These are phyloP conservation scores for Lepas anatifera DNA, from an alignment of 2,888 invertebrate species.

Conservation along the genomic window DNA sequence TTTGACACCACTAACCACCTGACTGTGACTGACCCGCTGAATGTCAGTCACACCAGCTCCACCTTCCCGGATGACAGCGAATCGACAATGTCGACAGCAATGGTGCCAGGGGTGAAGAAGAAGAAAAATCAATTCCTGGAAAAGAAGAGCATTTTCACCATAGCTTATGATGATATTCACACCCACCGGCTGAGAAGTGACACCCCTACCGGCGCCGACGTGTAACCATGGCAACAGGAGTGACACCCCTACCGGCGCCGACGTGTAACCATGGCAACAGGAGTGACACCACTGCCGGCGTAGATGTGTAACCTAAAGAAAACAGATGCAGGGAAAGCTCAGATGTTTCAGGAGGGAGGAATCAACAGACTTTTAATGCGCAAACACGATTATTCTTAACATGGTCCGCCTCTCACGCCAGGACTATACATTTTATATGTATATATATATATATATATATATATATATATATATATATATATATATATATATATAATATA, in stretches of 20 bases:
- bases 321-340: no score
- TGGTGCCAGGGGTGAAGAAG: constrained; percentile 13
- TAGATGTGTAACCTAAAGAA: no score
- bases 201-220: constrained; percentile 45
- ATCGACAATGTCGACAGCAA: neutral
- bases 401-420: no score
- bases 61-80: neutral
- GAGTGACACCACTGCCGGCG: constrained; percentile 51
- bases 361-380: no score
- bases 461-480: no score
- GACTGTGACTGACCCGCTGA: neutral
- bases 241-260: constrained; percentile 49
- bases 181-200: constrained; percentile 68
- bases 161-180: constrained; percentile 81
- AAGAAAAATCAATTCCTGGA: constrained; percentile 45
- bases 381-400: no score
- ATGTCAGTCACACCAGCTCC: neutral
- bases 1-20: neutral
- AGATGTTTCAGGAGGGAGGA: no score
- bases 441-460: no score
- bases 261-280: no score
- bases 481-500: no score
- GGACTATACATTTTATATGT: no score
- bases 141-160: constrained; percentile 85
- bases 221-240: no score